These are phyloP conservation scores for Saccopteryx leptura DNA, from an alignment of 2,113 vertebrate genomes.

Conservation along the genomic window DNA sequence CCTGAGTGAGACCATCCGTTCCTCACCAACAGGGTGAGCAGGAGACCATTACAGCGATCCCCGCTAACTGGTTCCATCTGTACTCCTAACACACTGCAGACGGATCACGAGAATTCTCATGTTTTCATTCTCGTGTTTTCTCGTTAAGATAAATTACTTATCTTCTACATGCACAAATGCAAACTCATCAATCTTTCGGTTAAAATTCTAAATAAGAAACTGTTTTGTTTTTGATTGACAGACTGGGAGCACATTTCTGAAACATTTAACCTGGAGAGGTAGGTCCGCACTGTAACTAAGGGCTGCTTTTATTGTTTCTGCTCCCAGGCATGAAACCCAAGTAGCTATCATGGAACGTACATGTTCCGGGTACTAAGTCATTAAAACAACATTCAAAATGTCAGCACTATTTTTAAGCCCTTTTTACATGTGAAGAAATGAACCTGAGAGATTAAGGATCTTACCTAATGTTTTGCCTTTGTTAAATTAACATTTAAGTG, in stretches of 20 bases:
- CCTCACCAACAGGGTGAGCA: not conserved
- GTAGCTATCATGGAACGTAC: not conserved
- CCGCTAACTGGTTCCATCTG: slow-evolving; percentile 14
- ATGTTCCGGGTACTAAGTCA: slow-evolving; percentile 10
- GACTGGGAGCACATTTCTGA: slow-evolving; percentile 10
- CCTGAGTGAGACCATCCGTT: not conserved
- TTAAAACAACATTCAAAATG: not conserved
- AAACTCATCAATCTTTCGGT: slow-evolving; percentile 41
- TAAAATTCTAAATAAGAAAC: slow-evolving; percentile 37
- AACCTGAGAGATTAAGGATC: slow-evolving; percentile 27
- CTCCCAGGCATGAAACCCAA: not conserved
- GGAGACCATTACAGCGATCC: not conserved
- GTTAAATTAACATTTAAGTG: slow-evolving; percentile 44
- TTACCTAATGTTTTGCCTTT: not conserved
- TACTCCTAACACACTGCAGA: not conserved
- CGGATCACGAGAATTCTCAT: too few relatives aligned
- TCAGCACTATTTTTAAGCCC: not conserved
- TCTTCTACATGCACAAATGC: slow-evolving; percentile 1
- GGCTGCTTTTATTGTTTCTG: not conserved
- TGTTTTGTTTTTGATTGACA: slow-evolving; percentile 36
- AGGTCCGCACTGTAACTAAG: not conserved
- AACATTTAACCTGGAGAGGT: not conserved
- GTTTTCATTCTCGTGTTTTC: too few relatives aligned
- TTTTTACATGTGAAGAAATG: slow-evolving; percentile 51
- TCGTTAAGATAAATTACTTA: slow-evolving; percentile 14